Conservation (phyloP, 2,113 vertebrate species). For the Pelobates fuscus region DNA sequence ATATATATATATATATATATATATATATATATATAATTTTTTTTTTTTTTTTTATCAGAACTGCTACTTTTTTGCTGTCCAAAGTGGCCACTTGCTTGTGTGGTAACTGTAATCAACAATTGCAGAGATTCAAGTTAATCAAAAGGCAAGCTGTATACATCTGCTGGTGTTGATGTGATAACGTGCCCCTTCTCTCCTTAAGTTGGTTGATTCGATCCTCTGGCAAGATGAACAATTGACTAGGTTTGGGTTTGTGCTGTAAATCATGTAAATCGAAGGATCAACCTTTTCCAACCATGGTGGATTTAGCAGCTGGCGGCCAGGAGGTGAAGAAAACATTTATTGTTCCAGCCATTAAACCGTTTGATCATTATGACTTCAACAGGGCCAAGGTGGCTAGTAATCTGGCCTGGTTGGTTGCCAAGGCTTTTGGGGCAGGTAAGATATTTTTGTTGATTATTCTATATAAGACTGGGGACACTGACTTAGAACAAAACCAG, state of each 20-base stretch:
- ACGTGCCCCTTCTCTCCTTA: too few species aligned
- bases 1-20: too few species aligned
- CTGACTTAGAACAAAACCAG: too few species aligned
- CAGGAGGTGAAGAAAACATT: conserved; percentile 81
- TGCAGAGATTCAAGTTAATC: background rate
- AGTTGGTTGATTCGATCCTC: background rate
- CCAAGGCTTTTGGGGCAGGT: conserved; percentile 97
- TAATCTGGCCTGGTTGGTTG: conserved; percentile 92
- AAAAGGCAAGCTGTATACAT: too few species aligned
- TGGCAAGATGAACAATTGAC: background rate
- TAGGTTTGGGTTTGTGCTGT: background rate
- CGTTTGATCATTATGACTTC: conserved; percentile 95
- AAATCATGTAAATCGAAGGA: conserved; percentile 66
- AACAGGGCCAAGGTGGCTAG: conserved; percentile 89
- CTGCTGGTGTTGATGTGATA: too few species aligned
- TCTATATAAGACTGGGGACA: too few species aligned
- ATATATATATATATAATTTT: too few species aligned
- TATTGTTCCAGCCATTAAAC: conserved; percentile 87
- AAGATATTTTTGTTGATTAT: too few species aligned
- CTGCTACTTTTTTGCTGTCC: too few species aligned
- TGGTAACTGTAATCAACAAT: too few species aligned
- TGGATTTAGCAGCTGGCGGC: conserved; percentile 78
- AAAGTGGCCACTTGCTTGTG: too few species aligned
- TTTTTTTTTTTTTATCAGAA: too few species aligned
- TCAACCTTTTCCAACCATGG: conserved; percentile 74